phyloP scores from a whole-genome alignment of 2,888 invertebrate species.

The Apotomis capreana region DNA sequence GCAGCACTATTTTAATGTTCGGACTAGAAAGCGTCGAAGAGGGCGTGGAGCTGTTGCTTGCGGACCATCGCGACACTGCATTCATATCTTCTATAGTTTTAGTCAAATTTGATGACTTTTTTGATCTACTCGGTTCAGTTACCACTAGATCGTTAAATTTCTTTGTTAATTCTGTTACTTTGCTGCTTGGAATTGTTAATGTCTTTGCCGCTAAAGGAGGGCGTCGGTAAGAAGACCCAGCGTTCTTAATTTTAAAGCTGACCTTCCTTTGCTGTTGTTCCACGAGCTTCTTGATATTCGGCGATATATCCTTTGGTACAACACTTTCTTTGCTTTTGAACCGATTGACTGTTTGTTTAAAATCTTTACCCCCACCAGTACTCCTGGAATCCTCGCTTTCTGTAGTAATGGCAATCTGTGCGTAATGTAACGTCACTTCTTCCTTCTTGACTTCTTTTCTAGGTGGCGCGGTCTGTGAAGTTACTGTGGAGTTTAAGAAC shows the following conservation, averaged over 20 bases:
- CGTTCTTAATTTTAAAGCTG: conserved; percentile 84
- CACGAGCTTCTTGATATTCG: conserved; percentile 61
- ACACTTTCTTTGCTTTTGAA: conserved; percentile 53
- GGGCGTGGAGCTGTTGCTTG: conserved; percentile 75
- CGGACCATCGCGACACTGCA: conserved; percentile 60
- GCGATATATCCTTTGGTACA: conserved; percentile 53
- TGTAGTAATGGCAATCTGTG: conserved; percentile 73
- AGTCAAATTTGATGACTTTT: conserved; percentile 82
- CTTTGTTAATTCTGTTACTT: conserved; percentile 87
- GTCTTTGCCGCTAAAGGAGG: conserved; percentile 72
- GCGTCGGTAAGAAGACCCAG: conserved; percentile 73
- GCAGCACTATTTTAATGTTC: conserved; percentile 78
- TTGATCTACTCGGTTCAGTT: conserved; percentile 68
- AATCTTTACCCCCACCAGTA: conserved; percentile 72
- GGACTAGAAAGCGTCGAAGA: conserved; percentile 77
- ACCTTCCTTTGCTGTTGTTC: conserved; percentile 81
- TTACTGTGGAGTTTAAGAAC: conserved; percentile 71
- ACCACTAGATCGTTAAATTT: conserved; percentile 87
- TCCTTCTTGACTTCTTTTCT: conserved; percentile 49
- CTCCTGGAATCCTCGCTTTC: conserved; percentile 76
- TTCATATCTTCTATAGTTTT: conserved; percentile 79
- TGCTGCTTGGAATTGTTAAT: conserved; percentile 79
- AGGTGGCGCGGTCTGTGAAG: conserved; percentile 45
- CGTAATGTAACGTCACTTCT: conserved; percentile 68
- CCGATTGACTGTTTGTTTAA: conserved; percentile 47